phyloP scores from a whole-genome alignment of 2,888 invertebrate genomes.

The Leptogaster cylindrica region DNA sequence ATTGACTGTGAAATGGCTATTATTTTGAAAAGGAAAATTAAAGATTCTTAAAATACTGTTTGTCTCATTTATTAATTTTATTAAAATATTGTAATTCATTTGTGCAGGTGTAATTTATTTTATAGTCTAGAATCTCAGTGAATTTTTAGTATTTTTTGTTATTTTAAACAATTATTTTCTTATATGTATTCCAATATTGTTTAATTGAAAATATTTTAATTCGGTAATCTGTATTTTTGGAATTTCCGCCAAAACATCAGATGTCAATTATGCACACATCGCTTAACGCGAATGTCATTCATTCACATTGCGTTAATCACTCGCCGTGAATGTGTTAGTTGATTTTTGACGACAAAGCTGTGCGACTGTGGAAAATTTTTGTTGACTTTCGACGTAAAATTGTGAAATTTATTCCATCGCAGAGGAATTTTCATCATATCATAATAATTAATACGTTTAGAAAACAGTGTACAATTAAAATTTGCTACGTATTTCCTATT shows the following conservation, averaged over 20 bases:
- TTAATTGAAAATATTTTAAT: not conserved
- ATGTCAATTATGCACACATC: not conserved
- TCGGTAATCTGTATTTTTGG: not conserved
- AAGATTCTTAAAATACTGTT: not conserved
- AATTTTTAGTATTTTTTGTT: no score
- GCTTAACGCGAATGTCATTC: not conserved
- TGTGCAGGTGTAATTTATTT: not conserved
- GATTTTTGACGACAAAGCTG: conserved; percentile 34
- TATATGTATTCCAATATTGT: not conserved
- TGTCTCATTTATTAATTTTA: not conserved
- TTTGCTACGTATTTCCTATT: conserved; percentile 1
- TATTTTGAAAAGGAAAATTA: not conserved
- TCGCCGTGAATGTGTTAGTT: conserved; percentile 12
- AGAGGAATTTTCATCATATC: not conserved
- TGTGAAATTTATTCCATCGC: not conserved
- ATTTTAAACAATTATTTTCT: not conserved
- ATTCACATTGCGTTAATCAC: conserved; percentile 10
- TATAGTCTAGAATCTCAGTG: not conserved
- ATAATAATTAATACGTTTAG: not conserved
- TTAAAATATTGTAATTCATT: not conserved
- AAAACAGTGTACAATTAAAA: not conserved
- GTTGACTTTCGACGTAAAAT: conserved; percentile 31
- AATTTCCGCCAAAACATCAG: not conserved
- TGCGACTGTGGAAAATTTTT: conserved; percentile 36
- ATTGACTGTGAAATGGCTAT: no score